These are phyloP conservation scores for Monarcha castaneiventris DNA, from an alignment of 2,113 vertebrate species.

Conservation along the genomic window DNA sequence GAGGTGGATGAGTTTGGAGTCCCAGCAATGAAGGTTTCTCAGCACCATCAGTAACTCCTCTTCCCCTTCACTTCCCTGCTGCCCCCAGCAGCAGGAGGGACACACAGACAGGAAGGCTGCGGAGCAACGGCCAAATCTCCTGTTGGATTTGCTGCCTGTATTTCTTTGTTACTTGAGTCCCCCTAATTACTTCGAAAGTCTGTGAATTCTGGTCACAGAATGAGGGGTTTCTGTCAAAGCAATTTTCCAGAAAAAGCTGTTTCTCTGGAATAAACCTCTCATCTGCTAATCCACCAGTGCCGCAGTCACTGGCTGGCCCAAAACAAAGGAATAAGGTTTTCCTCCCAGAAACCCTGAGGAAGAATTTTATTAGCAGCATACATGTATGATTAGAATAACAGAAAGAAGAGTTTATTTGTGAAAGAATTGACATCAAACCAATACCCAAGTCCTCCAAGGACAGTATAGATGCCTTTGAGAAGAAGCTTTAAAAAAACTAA, in stretches of 20 bases:
- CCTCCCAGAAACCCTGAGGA: background rate
- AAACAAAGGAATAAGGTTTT: background rate
- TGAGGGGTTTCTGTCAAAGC: conserved; percentile 25
- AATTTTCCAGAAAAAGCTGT: conserved; percentile 22
- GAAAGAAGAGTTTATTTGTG: background rate
- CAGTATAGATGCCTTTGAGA: background rate
- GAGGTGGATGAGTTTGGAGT: background rate
- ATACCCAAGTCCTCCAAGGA: background rate
- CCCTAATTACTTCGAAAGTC: conserved; percentile 5
- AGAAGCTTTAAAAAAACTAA: background rate
- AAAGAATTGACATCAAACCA: background rate
- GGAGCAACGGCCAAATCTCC: background rate
- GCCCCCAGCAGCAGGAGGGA: background rate
- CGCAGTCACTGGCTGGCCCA: accelerated
- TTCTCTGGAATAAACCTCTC: conserved; percentile 13
- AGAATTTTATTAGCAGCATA: conserved; percentile 13
- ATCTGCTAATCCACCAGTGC: background rate
- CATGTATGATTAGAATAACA: conserved; percentile 19
- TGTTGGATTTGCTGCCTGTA: background rate
- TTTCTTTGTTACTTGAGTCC: background rate
- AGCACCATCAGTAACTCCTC: background rate
- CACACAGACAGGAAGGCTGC: background rate
- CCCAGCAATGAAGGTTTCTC: background rate
- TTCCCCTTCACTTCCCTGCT: background rate
- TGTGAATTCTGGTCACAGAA: background rate